Evolutionary conservation across 2,113 vertebrate species (phyloP).

Genomic region (Chaetorhynchus papuensis): DNA sequence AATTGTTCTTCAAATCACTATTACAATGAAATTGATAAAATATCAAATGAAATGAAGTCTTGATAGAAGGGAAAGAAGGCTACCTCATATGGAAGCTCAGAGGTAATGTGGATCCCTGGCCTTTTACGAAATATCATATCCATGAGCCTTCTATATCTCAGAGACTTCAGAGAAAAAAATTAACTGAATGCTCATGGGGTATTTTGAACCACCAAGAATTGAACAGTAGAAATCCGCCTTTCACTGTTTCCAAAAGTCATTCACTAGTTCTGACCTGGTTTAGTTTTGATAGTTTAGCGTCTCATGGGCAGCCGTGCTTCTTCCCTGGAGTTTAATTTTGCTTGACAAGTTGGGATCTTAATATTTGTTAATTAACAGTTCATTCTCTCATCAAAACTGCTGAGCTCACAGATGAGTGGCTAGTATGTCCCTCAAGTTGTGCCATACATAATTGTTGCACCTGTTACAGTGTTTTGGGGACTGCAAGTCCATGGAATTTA

Average conservation of each 20-base stretch:
- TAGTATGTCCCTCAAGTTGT: constrained; percentile 11
- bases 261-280: background rate
- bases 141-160: background rate
- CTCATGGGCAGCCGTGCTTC: background rate
- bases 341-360: constrained; percentile 34
- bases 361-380: constrained; percentile 52
- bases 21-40: background rate
- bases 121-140: background rate
- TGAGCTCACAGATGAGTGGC: background rate
- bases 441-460: constrained; percentile 15
- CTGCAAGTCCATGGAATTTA: background rate
- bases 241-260: background rate
- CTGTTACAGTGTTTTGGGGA: background rate
- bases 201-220: background rate
- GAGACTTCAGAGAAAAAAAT: background rate
- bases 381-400: constrained; percentile 5
- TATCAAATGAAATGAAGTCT: background rate
- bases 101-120: background rate
- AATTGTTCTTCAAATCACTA: background rate
- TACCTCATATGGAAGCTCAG: background rate
- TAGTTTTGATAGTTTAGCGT: background rate
- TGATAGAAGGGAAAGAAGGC: background rate
- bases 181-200: background rate
- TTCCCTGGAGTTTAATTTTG: constrained; percentile 47
- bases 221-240: background rate